Percentiles rank a stretch among this genome's conserved stretches.
phyloP scores from a whole-genome alignment of 2,797 vertebrate genomes.

The Perodicticus potto region DNA sequence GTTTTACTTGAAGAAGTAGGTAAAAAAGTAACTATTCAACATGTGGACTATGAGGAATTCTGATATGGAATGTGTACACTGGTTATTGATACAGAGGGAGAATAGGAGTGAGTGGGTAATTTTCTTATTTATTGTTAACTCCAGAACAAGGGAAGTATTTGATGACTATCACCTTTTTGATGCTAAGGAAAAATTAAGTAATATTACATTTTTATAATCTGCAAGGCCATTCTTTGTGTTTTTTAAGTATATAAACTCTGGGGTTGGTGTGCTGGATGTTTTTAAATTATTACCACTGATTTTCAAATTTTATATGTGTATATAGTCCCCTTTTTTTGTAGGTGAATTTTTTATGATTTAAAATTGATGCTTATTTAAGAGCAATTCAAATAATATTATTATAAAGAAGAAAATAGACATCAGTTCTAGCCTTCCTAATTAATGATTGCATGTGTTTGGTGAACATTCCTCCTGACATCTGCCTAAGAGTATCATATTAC shows the following conservation, averaged over 20 bases:
- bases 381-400: not conserved
- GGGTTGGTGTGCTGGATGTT: not conserved
- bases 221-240: not conserved
- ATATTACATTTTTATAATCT: not conserved
- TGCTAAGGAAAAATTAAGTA: not conserved
- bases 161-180: not conserved
- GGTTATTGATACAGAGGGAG: not conserved
- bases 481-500: not conserved
- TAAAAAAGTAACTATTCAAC: not conserved
- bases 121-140: not conserved
- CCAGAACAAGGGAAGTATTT: not conserved
- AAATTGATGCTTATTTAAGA: slow-evolving; percentile 7
- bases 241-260: not conserved
- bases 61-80: not conserved
- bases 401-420: slow-evolving; percentile 33
- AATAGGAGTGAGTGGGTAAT: not conserved
- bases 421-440: not conserved
- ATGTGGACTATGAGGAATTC: not conserved
- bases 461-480: not conserved
- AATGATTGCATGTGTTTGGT: not conserved
- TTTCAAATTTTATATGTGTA: not conserved
- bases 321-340: not conserved
- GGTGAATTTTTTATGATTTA: not conserved
- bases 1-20: slow-evolving; percentile 3
- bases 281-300: slow-evolving; percentile 1